Evolutionary conservation across 2,888 invertebrate genomes (phyloP).

Genomic region (Dolichomitus sp.): DNA sequence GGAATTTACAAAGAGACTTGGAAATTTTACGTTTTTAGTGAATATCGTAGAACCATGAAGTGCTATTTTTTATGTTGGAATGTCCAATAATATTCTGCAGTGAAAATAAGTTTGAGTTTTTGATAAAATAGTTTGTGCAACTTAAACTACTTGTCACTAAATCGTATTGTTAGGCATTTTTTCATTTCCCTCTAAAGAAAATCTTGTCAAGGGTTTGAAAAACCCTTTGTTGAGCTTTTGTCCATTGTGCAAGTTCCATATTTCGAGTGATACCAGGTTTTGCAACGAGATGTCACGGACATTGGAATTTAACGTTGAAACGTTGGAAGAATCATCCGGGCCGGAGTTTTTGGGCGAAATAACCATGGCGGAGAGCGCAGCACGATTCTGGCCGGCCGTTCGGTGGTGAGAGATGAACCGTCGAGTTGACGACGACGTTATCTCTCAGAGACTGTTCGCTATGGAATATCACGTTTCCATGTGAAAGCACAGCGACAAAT

Average conservation of each 20-base stretch:
- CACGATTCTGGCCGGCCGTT: neutral
- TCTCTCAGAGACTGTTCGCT: neutral
- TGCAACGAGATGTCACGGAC: constrained; percentile 25
- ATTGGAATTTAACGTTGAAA: neutral
- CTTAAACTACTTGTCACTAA: no score
- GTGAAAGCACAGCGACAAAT: neutral
- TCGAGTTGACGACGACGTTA: neutral
- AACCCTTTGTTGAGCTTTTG: neutral
- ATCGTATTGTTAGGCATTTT: no score
- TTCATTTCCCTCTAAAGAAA: neutral
- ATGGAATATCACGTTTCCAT: neutral
- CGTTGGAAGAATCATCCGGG: neutral
- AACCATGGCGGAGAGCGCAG: neutral
- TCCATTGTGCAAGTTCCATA: neutral
- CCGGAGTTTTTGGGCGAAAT: neutral
- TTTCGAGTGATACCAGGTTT: neutral
- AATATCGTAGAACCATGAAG: no score
- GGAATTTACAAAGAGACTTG: no score
- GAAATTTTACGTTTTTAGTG: no score
- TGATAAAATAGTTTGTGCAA: no score
- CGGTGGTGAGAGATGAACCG: constrained; percentile 18
- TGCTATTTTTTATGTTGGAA: no score
- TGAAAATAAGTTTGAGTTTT: no score
- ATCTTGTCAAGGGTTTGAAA: neutral
- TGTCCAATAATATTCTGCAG: no score